A percentile compares a stretch with the other conserved stretches of the same genome.
phyloP scores from a whole-genome alignment of 92 coral and sea anemone species.

The Epizoanthus rinbou region DNA sequence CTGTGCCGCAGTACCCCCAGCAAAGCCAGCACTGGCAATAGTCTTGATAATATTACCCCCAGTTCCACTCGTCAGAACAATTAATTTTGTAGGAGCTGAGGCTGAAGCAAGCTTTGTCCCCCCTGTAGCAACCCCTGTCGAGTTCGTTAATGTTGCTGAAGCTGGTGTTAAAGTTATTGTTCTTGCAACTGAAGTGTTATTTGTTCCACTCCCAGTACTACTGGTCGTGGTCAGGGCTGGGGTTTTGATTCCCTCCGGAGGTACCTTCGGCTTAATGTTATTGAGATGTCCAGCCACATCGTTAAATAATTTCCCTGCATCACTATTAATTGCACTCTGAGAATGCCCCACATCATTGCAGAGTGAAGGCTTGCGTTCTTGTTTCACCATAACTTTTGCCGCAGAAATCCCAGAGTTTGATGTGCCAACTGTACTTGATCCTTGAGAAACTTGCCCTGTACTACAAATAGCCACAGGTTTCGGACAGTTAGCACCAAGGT shows the following conservation, averaged over 20 bases:
- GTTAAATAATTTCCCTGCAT: conserved; percentile 70
- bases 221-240: conserved; percentile 54
- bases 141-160: conserved; percentile 37
- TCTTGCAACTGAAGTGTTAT: conserved; percentile 54
- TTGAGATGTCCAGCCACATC: conserved; percentile 80
- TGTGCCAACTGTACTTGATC: conserved; percentile 56
- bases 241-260: conserved; percentile 61
- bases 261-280: conserved; percentile 74
- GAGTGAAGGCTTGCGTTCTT: conserved; percentile 64
- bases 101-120: conserved; percentile 62
- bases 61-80: conserved; percentile 86
- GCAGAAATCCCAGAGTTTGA: conserved; percentile 59
- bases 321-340: conserved; percentile 53
- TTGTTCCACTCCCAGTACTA: conserved; percentile 48
- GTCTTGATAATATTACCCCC: conserved; percentile 94
- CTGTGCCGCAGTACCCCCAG: conserved; percentile 74
- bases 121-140: conserved; percentile 53
- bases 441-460: conserved; percentile 22
- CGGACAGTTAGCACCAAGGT: conserved; percentile 45
- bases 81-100: conserved; percentile 87
- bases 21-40: conserved; percentile 84
- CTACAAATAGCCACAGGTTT: conserved; percentile 28
- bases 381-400: conserved; percentile 70
- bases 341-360: conserved; percentile 54
- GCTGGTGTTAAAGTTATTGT: conserved; percentile 48